A percentile compares a stretch with the other conserved stretches of the same genome.
Evolutionary conservation across 2,797 vertebrate species (phyloP).

Genomic region (Sorex maritimensis): DNA sequence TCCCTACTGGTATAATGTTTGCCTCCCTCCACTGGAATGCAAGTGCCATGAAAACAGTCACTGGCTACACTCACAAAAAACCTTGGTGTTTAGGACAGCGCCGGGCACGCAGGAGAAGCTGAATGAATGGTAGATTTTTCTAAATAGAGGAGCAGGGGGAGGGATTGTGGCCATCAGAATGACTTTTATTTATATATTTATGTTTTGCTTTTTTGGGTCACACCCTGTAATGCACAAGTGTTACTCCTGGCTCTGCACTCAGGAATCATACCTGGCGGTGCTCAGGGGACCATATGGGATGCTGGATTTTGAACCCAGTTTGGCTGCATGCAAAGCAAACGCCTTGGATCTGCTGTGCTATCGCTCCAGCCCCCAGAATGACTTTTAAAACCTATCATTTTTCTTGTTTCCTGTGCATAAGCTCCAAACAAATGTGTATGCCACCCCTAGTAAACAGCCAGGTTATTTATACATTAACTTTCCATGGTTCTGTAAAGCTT

Average conservation of each 20-base stretch:
- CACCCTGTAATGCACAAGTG: too few species aligned
- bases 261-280: too few species aligned
- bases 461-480: not conserved
- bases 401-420: not conserved
- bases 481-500: not conserved
- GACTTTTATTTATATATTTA: too few species aligned
- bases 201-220: too few species aligned
- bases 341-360: too few species aligned
- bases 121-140: not conserved
- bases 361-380: too few species aligned
- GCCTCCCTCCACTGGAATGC: not conserved
- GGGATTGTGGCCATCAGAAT: not conserved
- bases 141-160: conserved; percentile 34
- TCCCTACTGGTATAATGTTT: not conserved
- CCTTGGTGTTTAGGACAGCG: not conserved
- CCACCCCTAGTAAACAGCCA: not conserved
- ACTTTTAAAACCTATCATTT: not conserved
- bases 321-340: too few species aligned
- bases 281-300: too few species aligned
- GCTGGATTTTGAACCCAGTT: too few species aligned
- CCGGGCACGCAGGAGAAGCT: not conserved
- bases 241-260: too few species aligned
- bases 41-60: not conserved
- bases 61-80: not conserved
- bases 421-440: not conserved